A percentile compares a stretch with the other conserved stretches of the same genome.
Evolutionary conservation across 1,140 invertebrate genomes (phyloP).

Genomic region (Philotrypesis tridentata): DNA sequence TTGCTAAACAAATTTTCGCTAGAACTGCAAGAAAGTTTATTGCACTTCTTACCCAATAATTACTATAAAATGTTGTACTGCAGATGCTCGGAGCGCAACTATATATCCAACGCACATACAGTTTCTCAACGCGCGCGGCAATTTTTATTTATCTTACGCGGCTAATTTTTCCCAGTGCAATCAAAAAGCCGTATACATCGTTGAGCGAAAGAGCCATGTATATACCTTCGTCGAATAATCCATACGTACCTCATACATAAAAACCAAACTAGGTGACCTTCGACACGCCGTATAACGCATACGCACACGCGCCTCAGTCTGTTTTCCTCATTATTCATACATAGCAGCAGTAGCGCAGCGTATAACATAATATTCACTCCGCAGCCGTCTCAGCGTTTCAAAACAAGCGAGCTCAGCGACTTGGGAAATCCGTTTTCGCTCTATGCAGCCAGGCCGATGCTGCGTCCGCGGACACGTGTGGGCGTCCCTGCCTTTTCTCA

Average conservation of each 20-base stretch:
- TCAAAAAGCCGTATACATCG: too few relatives aligned
- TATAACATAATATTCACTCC: not conserved
- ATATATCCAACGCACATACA: not conserved
- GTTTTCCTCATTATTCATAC: not conserved
- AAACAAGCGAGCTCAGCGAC: slow-evolving; percentile 1
- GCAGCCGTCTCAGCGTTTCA: not conserved
- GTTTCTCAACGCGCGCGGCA: too few relatives aligned
- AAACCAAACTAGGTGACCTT: not conserved
- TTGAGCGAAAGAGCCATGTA: not conserved
- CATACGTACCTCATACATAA: too few relatives aligned
- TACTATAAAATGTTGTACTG: too few relatives aligned
- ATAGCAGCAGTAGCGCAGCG: not conserved
- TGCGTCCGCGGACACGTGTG: not conserved
- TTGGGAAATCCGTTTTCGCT: not conserved
- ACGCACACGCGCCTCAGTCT: not conserved
- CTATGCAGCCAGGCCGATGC: too few relatives aligned
- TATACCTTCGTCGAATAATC: too few relatives aligned
- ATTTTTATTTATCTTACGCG: too few relatives aligned
- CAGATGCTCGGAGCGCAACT: too few relatives aligned
- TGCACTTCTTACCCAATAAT: too few relatives aligned
- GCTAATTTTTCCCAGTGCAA: too few relatives aligned
- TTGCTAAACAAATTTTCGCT: too few relatives aligned
- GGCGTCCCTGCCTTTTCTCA: slow-evolving; percentile 10
- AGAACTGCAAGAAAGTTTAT: too few relatives aligned
- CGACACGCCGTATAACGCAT: not conserved